Conservation (phyloP, 2,888 invertebrate genomes). For the Maniola hyperantus region DNA sequence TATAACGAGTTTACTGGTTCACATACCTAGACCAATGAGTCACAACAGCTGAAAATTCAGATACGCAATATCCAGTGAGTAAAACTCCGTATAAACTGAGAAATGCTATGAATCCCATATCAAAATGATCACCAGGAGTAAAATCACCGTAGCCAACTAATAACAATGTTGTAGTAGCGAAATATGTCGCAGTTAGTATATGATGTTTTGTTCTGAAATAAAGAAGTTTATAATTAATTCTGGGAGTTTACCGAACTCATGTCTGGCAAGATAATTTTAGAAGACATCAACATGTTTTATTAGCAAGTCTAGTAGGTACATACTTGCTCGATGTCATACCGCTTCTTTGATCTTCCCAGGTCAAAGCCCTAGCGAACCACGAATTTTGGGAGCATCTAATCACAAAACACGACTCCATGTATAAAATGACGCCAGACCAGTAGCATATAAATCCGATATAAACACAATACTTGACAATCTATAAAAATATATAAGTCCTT, state of each 20-base stretch:
- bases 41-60: constrained; percentile 77
- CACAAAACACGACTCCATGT: constrained; percentile 78
- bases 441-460: constrained; percentile 73
- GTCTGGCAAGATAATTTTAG: constrained; percentile 24
- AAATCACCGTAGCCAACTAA: constrained; percentile 78
- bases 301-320: constrained; percentile 31
- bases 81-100: constrained; percentile 75
- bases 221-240: constrained; percentile 9
- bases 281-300: constrained; percentile 19
- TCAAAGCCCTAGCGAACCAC: constrained; percentile 71
- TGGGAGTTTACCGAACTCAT: constrained; percentile 22
- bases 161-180: constrained; percentile 67
- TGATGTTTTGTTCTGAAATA: constrained; percentile 61
- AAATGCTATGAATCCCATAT: constrained; percentile 72
- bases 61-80: constrained; percentile 75
- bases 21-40: constrained; percentile 73
- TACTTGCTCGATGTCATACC: constrained; percentile 53
- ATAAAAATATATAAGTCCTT: too few species aligned
- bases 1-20: neutral
- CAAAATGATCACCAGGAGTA: constrained; percentile 67
- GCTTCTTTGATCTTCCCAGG: constrained; percentile 51
- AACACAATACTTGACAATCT: constrained; percentile 73
- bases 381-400: constrained; percentile 72
- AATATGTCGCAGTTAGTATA: constrained; percentile 70
- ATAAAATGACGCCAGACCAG: constrained; percentile 79